phyloP scores from a whole-genome alignment of 2,113 vertebrate species.

The Rattus norvegicus region GRCr8 NC_086028.1:59732501-59733000 shows the following conservation, averaged over 20 bases:
- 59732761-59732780: background rate
- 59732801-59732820: background rate
- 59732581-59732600: background rate
- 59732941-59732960: background rate
- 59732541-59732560: background rate
- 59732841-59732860: background rate
- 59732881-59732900: background rate
- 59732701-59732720: background rate
- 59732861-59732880: background rate
- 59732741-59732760: no score
- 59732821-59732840: background rate
- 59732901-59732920: rapidly evolving
- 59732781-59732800: background rate
- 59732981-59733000: background rate
- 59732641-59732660: background rate
- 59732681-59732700: no score
- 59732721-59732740: no score
- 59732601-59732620: background rate
- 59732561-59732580: background rate
- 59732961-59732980: background rate
- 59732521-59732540: no score
- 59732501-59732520: no score
- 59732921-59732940: background rate
- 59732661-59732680: background rate
- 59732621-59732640: background rate